Evolutionary conservation across 2,797 vertebrate species (phyloP), one percentile per base, ranked within the genome.

Genomic region (Odontamblyopus rebecca): DNA sequence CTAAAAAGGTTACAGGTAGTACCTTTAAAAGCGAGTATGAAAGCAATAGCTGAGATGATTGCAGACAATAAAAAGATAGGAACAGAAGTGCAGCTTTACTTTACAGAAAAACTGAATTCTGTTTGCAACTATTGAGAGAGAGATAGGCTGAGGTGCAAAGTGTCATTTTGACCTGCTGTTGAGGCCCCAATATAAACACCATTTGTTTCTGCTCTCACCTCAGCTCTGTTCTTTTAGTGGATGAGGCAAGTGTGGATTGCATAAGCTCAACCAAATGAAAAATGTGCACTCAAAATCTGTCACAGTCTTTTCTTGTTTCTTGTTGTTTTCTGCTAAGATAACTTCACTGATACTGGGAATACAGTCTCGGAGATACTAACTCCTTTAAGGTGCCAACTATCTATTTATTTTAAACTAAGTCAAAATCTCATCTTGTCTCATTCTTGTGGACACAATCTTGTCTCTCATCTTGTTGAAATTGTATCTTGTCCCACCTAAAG

Each of bases 111-210:
- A 48, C 41, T 44, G 23, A 30, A 44, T 61, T 70, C 12, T 27
- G 51, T 74, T 48, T 78, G 67, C 65, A 35, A 54, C 35, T 38
- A 35, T 54, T 51, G 44, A 51, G 62, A 74, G 72, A 70, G 68
- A 68, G n/a, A 68, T 59, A 59, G 61, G 73, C 74, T 62, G 61
- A 51, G 44, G 64, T 16, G 64, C n/a, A 41, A 23, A 26, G 61
- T 59, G 68, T 26, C 73, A 27, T 67, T 32, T 66, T 68, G 35
- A 67, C 71, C 13, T 61, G 59, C 61, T 68, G 29, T 59, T 32
- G 23, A 53, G 63, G 50, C 66, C 15, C 13, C 56, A 67, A 53
- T 65, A 61, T 70, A 78, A 74, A 44, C 44, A 68, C 53, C 67
- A 57, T 59, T 68, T 68, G 29, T 29, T 53, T 27, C 71, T 19